Evolutionary conservation across 1,140 invertebrate species (phyloP).

Genomic region (Magallana gigas): DNA sequence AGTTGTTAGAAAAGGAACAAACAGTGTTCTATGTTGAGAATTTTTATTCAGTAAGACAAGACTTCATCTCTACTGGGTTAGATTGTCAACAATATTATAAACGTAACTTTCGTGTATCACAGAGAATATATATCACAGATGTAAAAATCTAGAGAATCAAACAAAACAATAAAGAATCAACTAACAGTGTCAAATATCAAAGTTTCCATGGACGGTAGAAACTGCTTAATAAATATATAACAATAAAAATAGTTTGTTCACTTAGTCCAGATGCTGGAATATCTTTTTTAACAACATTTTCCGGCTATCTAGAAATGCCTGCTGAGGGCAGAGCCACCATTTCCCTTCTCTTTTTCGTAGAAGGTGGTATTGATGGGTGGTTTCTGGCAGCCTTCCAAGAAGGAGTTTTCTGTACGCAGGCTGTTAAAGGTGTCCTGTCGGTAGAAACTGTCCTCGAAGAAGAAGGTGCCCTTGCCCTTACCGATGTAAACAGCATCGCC

Average conservation of each 20-base stretch:
- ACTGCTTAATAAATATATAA: too few relatives aligned
- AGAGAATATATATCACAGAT: slow-evolving; percentile 10
- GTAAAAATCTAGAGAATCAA: background rate
- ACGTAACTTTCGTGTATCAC: background rate
- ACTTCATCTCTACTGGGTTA: background rate
- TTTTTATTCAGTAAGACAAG: too few relatives aligned
- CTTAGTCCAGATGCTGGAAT: too few relatives aligned
- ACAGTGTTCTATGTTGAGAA: too few relatives aligned
- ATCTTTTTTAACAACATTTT: background rate
- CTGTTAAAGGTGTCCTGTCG: slow-evolving; percentile 57
- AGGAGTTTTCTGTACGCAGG: slow-evolving; percentile 43
- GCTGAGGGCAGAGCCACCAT: background rate
- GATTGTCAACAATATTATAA: slow-evolving; percentile 29
- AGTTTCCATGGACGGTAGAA: background rate
- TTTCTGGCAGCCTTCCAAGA: slow-evolving; percentile 26
- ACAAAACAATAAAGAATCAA: slow-evolving; percentile 1
- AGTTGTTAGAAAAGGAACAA: too few relatives aligned
- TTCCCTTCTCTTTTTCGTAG: background rate
- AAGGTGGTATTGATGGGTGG: slow-evolving; percentile 19
- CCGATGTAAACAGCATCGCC: slow-evolving; percentile 33
- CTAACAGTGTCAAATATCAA: background rate
- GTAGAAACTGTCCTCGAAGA: slow-evolving; percentile 51
- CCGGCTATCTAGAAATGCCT: background rate
- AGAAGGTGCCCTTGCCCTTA: background rate
- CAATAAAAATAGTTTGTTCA: too few relatives aligned